Base-by-base conservation (phyloP, 2,888 invertebrate genomes). In the Orthonevra nobilis region DNA sequence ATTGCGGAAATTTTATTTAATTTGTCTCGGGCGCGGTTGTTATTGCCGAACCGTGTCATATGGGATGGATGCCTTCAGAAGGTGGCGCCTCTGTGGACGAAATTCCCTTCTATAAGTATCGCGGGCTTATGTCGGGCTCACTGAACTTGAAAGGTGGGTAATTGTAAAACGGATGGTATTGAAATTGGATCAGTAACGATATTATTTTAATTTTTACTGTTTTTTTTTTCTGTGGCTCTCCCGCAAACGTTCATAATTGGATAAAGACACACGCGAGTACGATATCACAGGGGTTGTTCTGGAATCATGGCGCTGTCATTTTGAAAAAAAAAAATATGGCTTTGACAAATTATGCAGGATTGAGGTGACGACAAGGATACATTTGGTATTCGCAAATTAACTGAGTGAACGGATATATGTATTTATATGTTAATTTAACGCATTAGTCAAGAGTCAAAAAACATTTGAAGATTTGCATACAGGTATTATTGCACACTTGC, bases 71-170 rank as follows among this genome's bases (percentile, higher is more conserved):
- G 50, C 58, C 20, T 36, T 42, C 32, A 44, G 23, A 58, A 58
- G 56, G 50, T 60, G 56, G 42, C 17, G 38, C 52, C 63, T 58
- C 44, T 44, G 19, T 34, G 46, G 77, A 52, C 52, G 23, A 17
- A 60, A 15, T 34, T 15, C 56, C 58, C 36, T 42, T 20, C 54
- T 46, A 7, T 14, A 15, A 7, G 46, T 64, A 44, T 42, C 17
- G 34, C 48, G 61, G 60, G 60, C 60, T 64, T 52, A 52, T 40
- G 77, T 26, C 34, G 17, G 85, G 82, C 83, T 86, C 85, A 86
- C 86, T 87, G 87, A 88, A 87, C 86, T 85, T 85, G 86, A 87
- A 87, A 88, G 87, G 88, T 88, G 87, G 86, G 87, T 88, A 88
- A 87, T 87, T 88, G 87, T 86, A 86, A 87, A 87, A 50, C 54